Evolutionary conservation across 2,797 vertebrate species (phyloP).

Genomic region (Eptatretus atami): DNA sequence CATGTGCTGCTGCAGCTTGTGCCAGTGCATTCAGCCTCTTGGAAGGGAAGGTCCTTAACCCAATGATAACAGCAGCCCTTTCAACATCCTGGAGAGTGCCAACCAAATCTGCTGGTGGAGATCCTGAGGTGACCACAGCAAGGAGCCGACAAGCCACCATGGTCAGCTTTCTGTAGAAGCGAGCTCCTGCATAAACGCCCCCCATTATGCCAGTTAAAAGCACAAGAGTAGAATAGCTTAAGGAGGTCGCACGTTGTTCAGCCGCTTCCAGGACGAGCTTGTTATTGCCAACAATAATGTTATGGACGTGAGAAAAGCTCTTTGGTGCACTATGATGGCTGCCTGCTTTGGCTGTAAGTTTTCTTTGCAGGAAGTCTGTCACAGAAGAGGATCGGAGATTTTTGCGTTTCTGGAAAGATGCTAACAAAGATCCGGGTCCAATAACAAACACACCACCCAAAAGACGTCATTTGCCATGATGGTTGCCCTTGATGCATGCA

Average conservation of each 20-base stretch:
- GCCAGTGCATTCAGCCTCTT: too few species aligned
- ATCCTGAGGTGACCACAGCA: background rate
- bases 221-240: constrained; percentile 34
- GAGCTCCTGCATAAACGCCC: constrained; percentile 25
- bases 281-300: constrained; percentile 60
- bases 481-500: constrained; percentile 46
- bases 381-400: constrained; percentile 16
- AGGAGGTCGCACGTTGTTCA: constrained; percentile 18
- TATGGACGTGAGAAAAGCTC: constrained; percentile 21
- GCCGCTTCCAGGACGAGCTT: constrained; percentile 31
- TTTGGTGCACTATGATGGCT: background rate
- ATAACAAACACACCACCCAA: constrained; percentile 75
- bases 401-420: too few species aligned
- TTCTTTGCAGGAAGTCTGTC: constrained; percentile 22
- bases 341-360: background rate
- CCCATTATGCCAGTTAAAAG: constrained; percentile 39
- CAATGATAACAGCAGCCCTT: too few species aligned
- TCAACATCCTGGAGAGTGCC: too few species aligned
- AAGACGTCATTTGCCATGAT: constrained; percentile 62
- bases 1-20: constrained; percentile 13
- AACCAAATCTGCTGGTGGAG: too few species aligned
- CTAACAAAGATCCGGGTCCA: constrained; percentile 21
- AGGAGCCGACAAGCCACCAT: constrained; percentile 16
- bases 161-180: constrained; percentile 37
- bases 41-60: too few species aligned